These are phyloP conservation scores for Apamea epomidion DNA, from an alignment of 2,888 invertebrate genomes.

Conservation along the genomic window DNA sequence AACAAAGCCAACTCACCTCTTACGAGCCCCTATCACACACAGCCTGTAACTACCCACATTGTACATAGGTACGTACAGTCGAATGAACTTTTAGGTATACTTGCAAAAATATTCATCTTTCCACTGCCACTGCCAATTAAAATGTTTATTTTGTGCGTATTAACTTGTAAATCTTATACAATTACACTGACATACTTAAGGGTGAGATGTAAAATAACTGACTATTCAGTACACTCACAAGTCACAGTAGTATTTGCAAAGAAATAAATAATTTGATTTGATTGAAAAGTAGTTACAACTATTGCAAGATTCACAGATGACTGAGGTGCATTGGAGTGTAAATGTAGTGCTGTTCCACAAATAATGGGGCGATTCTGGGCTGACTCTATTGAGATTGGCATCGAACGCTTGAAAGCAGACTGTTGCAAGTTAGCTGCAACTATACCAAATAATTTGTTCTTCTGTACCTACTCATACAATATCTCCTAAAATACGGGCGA, in stretches of 20 bases:
- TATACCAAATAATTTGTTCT: background rate
- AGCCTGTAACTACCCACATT: background rate
- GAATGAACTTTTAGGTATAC: background rate
- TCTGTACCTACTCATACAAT: constrained; percentile 26
- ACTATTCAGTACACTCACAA: background rate
- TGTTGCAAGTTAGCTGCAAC: background rate
- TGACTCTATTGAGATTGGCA: background rate
- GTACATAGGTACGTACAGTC: background rate
- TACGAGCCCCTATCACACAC: background rate
- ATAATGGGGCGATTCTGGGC: background rate
- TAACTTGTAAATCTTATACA: background rate
- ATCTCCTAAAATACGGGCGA: constrained; percentile 29
- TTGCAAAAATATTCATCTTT: background rate
- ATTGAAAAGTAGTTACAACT: background rate
- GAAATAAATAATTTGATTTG: background rate
- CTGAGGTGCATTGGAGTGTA: background rate
- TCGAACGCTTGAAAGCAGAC: background rate
- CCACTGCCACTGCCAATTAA: background rate
- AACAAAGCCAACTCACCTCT: constrained; percentile 21
- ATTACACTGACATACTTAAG: too few relatives aligned
- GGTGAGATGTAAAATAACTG: background rate
- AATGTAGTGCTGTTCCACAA: background rate
- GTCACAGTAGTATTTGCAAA: background rate
- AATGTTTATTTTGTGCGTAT: background rate
- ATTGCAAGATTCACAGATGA: background rate